phyloP scores from a whole-genome alignment of 2,888 invertebrate genomes.

The Exocentrus adspersus region DNA sequence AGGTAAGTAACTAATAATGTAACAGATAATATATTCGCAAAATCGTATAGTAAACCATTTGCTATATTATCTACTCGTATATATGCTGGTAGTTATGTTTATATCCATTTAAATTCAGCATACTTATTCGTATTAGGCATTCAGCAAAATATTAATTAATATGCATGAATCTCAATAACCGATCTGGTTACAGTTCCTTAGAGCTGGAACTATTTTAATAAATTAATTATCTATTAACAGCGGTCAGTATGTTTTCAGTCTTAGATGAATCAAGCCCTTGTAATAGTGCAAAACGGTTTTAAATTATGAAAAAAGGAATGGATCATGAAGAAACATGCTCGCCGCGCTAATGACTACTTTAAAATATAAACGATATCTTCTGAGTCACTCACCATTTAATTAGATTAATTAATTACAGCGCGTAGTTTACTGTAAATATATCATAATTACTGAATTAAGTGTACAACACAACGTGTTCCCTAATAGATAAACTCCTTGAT shows the following conservation, averaged over 20 bases:
- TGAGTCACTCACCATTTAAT: background rate
- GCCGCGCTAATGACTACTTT: too few relatives aligned
- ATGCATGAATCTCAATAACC: conserved; percentile 1
- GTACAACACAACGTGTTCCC: too few relatives aligned
- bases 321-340: background rate
- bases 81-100: too few relatives aligned
- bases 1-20: too few relatives aligned
- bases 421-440: background rate
- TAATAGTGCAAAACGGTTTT: background rate
- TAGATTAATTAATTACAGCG: background rate
- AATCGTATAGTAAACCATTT: too few relatives aligned
- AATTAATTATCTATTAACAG: background rate
- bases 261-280: background rate
- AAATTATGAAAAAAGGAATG: background rate
- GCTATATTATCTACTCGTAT: too few relatives aligned
- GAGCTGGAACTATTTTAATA: conserved; percentile 3
- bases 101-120: too few relatives aligned
- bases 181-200: background rate
- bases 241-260: background rate
- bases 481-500: too few relatives aligned
- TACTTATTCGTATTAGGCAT: too few relatives aligned
- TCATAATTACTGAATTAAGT: too few relatives aligned
- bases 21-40: too few relatives aligned
- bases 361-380: background rate
- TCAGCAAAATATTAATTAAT: background rate